Base-by-base conservation (phyloP, 2,797 vertebrate genomes). In the Tapera naevia region DNA sequence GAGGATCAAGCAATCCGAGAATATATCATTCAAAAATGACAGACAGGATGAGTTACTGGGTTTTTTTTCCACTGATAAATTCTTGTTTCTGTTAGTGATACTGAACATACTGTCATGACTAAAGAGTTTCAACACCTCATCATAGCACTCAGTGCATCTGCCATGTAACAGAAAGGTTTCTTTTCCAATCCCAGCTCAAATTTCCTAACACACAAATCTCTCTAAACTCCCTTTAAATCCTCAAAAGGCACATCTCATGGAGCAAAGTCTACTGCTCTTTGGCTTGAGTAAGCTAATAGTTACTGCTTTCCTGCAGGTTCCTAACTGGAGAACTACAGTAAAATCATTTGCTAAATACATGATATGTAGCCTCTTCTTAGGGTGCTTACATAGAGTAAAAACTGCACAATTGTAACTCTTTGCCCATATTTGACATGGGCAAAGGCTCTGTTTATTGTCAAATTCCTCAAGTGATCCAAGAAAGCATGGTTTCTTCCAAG, bases 11-110 rank as follows among this genome's bases (percentile, higher is more conserved):
- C 41, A 86, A 84, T 71, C 56, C 45, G 58, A 86, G 58, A 43
- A 71, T 82, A 45, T 86, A 71, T 90, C 73, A 86, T 65, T 90
- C 70, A 81, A 43, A 83, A 91, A 69, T 41, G 87, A 70, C 82
- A 80, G 87, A 56, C 39, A 45, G 58, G 58, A 64, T 91, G 86
- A 96, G 56, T 73, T 95, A 89, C 32, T 73, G 51, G 32, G 7
- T 41, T 84, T 87, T 74, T 45, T 13, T 18, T 3, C 23, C 62
- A 70, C 73, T 64, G 67, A 88, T 81, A 93, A 94, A 93, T 65
- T 74, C 71, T 54, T 91, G 33, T 92, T 89, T 90, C 91, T 97
- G 51, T 74, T 80, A 84, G 76, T 70, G 91, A 93, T 81, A 80
- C 51, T 76, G 80, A 93, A 73, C 16, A 46, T 30, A n/a, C 62